Evolutionary conservation across 1,140 invertebrate genomes (phyloP), one percentile per base, ranked within the genome.

Genomic region (Helicoverpa armigera): DNA sequence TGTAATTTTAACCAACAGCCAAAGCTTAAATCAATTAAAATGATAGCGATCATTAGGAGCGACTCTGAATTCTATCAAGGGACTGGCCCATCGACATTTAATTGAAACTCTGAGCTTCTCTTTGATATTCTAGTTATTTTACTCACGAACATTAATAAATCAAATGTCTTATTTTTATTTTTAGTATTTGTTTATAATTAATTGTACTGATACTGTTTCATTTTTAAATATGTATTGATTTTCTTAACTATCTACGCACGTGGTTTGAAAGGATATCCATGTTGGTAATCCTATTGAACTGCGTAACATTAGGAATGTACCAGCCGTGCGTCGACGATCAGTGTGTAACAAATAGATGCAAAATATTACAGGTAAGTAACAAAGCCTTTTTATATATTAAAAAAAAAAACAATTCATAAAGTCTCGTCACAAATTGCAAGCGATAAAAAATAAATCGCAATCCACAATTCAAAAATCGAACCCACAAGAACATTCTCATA

Each of bases 181-280:
- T 43, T 54, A 48, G 18, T 67, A 48, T 23, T 60, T n/a, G n/a
- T n/a, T 23, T 9, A 29, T 29, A 60, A 60, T 60, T 60, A 31
- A 29, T 10, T 58, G 2, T 73, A 5, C n/a, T 35, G 3, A 2
- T 43, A 23, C 3, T 23, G 2, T 13, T 61, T 23, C 29, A 10
- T 70, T 53, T 60, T 9, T 7, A 18, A 29, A 60, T 23, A 16
- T 11, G 3, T 23, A 75, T 65, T 65, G 60, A 74, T 82, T 77
- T 97, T 96, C 97, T 98, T 98, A 98, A 98, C 96, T 94, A 54
- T 88, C 79, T 86, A 72, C 72, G 54, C 95, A 99, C 98, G 95
- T 99, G 99, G 99, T 99, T 99, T 96, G 99, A 99, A 96, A 97
- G 99, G 81, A 96, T 99, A 83, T 99, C 98, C 89, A 99, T 99